A percentile compares a stretch with the other conserved stretches of the same genome.
Evolutionary conservation across 2,888 invertebrate genomes (phyloP).

Genomic region (Gari tellinella): DNA sequence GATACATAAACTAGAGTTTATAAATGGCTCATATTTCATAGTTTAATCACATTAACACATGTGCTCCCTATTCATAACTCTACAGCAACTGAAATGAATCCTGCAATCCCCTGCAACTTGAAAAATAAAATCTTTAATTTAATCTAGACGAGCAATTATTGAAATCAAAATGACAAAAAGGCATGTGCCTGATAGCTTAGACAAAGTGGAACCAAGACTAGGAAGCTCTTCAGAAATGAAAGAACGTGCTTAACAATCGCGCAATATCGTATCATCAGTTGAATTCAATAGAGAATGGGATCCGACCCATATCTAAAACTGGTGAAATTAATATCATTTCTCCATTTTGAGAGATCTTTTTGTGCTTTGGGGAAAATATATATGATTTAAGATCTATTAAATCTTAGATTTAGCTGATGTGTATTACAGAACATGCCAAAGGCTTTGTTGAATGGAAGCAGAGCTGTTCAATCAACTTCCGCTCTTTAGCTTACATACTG

Average conservation of each 20-base stretch:
- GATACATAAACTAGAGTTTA: conserved; percentile 35
- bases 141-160: conserved; percentile 45
- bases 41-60: conserved; percentile 6
- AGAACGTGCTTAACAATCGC: neutral
- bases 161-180: conserved; percentile 43
- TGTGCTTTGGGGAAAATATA: too few species aligned
- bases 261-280: too few species aligned
- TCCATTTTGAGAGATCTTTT: neutral
- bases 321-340: conserved; percentile 5
- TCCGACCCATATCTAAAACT: neutral
- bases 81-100: too few species aligned
- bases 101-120: conserved; percentile 6
- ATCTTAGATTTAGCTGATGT: too few species aligned
- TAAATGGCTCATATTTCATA: conserved; percentile 40
- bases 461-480: too few species aligned
- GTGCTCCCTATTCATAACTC: neutral
- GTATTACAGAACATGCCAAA: too few species aligned
- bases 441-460: too few species aligned
- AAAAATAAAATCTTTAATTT: conserved; percentile 48
- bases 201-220: conserved; percentile 24
- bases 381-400: too few species aligned
- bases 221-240: conserved; percentile 4
- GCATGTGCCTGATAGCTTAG: conserved; percentile 6
- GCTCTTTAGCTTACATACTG: too few species aligned
- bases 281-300: too few species aligned